A percentile compares a stretch with the other conserved stretches of the same genome.
phyloP scores from a whole-genome alignment of 2,113 vertebrate genomes.

The Corvus hawaiiensis region DNA sequence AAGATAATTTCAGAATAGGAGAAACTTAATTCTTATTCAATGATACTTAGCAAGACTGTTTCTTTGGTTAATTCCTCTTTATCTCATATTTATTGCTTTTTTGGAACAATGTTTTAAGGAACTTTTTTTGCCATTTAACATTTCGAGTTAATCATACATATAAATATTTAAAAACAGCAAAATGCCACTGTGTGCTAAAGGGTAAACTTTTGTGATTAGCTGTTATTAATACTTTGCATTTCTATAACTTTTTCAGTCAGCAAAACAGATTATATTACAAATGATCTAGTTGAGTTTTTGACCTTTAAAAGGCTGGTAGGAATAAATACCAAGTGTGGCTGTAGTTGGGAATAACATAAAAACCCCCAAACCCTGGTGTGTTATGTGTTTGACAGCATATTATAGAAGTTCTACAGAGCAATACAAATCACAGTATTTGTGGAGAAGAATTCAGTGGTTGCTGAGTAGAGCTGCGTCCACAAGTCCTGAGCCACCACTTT shows the following conservation, averaged over 20 bases:
- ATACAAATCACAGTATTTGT: background rate
- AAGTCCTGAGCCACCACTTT: background rate
- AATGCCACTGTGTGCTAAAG: background rate
- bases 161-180: background rate
- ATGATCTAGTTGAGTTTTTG: background rate
- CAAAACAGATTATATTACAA: background rate
- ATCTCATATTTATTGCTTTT: background rate
- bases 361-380: fast-evolving
- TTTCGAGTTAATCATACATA: background rate
- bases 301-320: background rate
- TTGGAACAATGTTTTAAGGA: background rate
- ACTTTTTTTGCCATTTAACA: background rate
- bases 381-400: background rate
- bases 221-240: background rate
- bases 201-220: background rate
- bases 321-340: background rate
- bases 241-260: background rate
- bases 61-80: background rate
- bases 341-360: background rate
- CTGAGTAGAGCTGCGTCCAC: background rate
- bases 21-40: background rate
- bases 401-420: background rate
- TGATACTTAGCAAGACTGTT: background rate
- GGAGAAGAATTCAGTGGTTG: background rate
- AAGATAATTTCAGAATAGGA: background rate